These are phyloP conservation scores for Caenorhabditis sp. DNA, from an alignment of 2,888 invertebrate genomes.

Conservation along the genomic window DNA sequence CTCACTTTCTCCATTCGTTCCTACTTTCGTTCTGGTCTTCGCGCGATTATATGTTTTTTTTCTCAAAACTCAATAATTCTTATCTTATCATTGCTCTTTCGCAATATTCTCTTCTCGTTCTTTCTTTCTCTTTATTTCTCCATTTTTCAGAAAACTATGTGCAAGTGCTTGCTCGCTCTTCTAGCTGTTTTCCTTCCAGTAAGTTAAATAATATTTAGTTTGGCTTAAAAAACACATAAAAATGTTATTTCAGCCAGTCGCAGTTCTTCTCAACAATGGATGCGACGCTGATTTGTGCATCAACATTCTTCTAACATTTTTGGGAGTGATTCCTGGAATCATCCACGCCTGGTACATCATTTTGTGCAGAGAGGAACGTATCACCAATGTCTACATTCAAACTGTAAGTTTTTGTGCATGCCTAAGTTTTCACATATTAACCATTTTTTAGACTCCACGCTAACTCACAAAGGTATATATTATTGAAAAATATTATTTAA, in stretches of 20 bases:
- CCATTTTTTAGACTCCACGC: not conserved
- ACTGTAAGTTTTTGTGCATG: slow-evolving; percentile 23
- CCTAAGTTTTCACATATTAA: not conserved
- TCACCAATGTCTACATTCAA: slow-evolving; percentile 33
- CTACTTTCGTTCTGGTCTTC: not conserved
- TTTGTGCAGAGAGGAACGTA: slow-evolving; percentile 26
- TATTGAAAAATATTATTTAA: no score
- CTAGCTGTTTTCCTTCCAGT: slow-evolving; percentile 36
- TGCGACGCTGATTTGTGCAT: slow-evolving; percentile 33
- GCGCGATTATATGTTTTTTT: not conserved
- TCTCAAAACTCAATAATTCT: not conserved
- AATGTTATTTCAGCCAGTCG: slow-evolving; percentile 36
- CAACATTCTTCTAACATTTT: slow-evolving; percentile 30
- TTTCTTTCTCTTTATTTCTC: not conserved
- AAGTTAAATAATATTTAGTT: not conserved
- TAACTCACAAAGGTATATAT: not conserved
- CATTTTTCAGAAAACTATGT: slow-evolving; percentile 12
- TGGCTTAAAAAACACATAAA: not conserved
- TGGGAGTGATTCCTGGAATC: slow-evolving; percentile 31
- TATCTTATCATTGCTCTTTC: not conserved
- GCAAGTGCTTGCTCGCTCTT: slow-evolving; percentile 27
- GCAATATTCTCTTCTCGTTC: not conserved
- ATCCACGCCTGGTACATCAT: slow-evolving; percentile 42
- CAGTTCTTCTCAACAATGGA: slow-evolving; percentile 38
- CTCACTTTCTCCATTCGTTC: not conserved